Evolutionary conservation across 2,888 invertebrate genomes (phyloP).

Genomic region (Yponomeuta sedellus): DNA sequence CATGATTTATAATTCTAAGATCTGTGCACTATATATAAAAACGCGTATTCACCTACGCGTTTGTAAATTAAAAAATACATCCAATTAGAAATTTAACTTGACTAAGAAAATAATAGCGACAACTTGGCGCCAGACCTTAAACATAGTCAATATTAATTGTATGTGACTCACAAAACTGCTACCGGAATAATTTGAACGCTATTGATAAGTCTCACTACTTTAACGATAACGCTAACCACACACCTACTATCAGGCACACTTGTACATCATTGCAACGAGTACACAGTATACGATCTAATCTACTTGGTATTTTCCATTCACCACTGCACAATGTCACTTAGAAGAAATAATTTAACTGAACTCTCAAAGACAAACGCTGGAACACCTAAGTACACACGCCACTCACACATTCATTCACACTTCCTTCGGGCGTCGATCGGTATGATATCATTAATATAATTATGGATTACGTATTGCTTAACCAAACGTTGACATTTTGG

Average conservation of each 20-base stretch:
- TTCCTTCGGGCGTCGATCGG: neutral
- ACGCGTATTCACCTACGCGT: too few relatives aligned
- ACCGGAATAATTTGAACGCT: constrained; percentile 1
- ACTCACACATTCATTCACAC: constrained; percentile 1
- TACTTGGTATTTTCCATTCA: neutral
- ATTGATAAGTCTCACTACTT: constrained; percentile 19
- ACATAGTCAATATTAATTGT: constrained; percentile 30
- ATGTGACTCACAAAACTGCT: constrained; percentile 41
- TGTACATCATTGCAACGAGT: neutral
- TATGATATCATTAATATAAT: constrained; percentile 4
- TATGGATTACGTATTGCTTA: neutral
- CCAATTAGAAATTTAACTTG: too few relatives aligned
- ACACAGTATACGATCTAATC: too few relatives aligned
- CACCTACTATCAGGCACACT: neutral
- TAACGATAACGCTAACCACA: constrained; percentile 13
- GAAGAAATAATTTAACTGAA: neutral
- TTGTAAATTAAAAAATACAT: too few relatives aligned
- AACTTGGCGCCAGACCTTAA: constrained; percentile 28
- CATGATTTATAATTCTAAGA: too few relatives aligned
- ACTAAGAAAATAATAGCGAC: neutral
- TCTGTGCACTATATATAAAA: too few relatives aligned
- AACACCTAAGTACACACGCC: constrained; percentile 2
- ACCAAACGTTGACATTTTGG: neutral
- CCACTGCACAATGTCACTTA: neutral
- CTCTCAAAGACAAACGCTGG: neutral